phyloP scores from a whole-genome alignment of 2,113 vertebrate species.

The Perognathus longimembris region DNA sequence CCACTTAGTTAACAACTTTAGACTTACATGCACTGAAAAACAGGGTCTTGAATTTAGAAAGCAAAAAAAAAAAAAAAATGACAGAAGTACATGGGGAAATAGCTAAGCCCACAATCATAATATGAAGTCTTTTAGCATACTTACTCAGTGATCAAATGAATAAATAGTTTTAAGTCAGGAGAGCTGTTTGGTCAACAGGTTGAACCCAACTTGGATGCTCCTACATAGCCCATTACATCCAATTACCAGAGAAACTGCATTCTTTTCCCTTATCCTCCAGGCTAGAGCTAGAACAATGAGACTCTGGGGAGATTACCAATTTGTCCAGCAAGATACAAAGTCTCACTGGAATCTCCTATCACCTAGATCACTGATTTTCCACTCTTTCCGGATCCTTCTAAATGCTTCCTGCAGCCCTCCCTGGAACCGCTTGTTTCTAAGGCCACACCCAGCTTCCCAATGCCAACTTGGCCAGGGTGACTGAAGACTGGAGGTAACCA shows the following conservation, averaged over 20 bases:
- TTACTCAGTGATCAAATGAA: background rate
- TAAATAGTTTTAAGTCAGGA: background rate
- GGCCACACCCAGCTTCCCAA: background rate
- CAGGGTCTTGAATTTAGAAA: conserved; percentile 8
- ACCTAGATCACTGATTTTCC: background rate
- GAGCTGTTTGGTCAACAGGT: background rate
- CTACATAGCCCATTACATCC: background rate
- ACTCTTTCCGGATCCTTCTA: background rate
- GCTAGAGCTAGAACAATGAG: background rate
- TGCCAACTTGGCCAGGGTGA: background rate
- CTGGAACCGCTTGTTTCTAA: background rate
- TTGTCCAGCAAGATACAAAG: background rate
- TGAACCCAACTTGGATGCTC: background rate
- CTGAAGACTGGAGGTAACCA: background rate
- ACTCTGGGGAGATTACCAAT: background rate
- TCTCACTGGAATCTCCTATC: background rate
- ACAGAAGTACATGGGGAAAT: background rate
- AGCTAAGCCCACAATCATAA: background rate
- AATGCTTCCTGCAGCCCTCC: background rate
- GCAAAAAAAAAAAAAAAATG: background rate
- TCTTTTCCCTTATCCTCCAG: background rate
- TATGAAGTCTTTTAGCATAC: background rate
- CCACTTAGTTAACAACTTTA: background rate
- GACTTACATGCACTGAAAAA: background rate
- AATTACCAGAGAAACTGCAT: background rate